Base-by-base conservation (phyloP, 2,113 vertebrate species). In the Toxostoma redivivum region DNA sequence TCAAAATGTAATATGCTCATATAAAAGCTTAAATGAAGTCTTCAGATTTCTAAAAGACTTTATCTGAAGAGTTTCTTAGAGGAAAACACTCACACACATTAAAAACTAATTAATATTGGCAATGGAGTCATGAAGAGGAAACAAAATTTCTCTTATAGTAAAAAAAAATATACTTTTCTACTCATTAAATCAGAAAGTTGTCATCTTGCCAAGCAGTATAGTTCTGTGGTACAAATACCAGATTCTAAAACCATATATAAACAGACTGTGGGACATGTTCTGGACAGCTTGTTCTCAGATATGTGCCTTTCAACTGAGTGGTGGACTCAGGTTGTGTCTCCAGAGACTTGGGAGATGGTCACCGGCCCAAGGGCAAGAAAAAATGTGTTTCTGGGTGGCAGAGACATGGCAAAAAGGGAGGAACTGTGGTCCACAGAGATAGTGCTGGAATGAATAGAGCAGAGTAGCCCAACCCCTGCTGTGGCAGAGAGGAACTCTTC, bases 251-350 rank as follows among this genome's bases (percentile, higher is more conserved):
- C 73, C 77, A 83, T 92, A 88, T 86, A 70, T 50, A 88, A 92
- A 4, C 83, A 89, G 83, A 92, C 12, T 96, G 81, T 84, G 60
- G 77, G 51, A 38, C 60, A 54, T 3, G 3, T 71, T 72, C 64
- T 74, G 76, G 42, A 91, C 83, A 91, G 27, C 67, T 92, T 96
- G 54, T 94, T 94, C 86, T 83, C 86, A 89, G 37, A 57, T 37
- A 66, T 48, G 38, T 51, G 62, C 37, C 38, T 86, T 57, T 78
- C 35, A 40, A 4, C 17, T 33, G 58, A 50, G 11, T 27, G n/a
- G 8, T 50, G 51, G 23, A 64, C 51, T 78, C 45, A 16, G 24
- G 51, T 11, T 16, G 15, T 60, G 11, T 44, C 30, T 81, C 25
- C 44, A 40, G 48, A 72, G n/a, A 30, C 33, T 17, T 67, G 37